Evolutionary conservation across 2,888 invertebrate species (phyloP).

Genomic region (Bellardia bayeri): DNA sequence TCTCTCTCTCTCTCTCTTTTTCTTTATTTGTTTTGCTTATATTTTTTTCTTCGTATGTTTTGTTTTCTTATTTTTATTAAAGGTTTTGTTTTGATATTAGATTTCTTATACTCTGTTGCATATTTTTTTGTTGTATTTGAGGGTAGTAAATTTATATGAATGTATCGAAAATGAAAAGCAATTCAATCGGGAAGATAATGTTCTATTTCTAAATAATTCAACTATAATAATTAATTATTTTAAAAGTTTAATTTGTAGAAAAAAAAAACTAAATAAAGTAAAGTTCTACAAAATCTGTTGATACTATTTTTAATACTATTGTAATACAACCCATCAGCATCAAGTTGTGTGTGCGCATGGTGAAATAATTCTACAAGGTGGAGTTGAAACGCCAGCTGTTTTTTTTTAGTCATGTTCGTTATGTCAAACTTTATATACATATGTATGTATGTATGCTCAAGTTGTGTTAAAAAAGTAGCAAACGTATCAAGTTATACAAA

Average conservation of each 20-base stretch:
- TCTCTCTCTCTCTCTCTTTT: neutral
- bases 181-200: too few species aligned
- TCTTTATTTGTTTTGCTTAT: slow-evolving; percentile 45
- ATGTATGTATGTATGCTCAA: too few species aligned
- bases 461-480: too few species aligned
- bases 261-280: neutral
- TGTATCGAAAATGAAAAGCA: too few species aligned
- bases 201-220: too few species aligned
- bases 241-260: too few species aligned
- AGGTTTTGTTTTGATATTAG: slow-evolving; percentile 50
- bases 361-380: too few species aligned
- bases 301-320: slow-evolving; percentile 13
- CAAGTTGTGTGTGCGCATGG: slow-evolving; percentile 34
- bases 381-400: too few species aligned
- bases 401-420: too few species aligned
- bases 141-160: slow-evolving; percentile 3
- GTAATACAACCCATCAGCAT: slow-evolving; percentile 49
- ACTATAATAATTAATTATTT: too few species aligned
- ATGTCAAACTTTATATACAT: too few species aligned
- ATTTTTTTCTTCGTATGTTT: slow-evolving; percentile 48
- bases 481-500: too few species aligned
- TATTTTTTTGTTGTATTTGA: slow-evolving; percentile 45
- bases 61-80: slow-evolving; percentile 44
- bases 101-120: slow-evolving; percentile 41
- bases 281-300: neutral